These are phyloP conservation scores for Drosophila sechellia DNA, from an alignment of 1,140 invertebrate genomes.

Conservation along the genomic window DNA sequence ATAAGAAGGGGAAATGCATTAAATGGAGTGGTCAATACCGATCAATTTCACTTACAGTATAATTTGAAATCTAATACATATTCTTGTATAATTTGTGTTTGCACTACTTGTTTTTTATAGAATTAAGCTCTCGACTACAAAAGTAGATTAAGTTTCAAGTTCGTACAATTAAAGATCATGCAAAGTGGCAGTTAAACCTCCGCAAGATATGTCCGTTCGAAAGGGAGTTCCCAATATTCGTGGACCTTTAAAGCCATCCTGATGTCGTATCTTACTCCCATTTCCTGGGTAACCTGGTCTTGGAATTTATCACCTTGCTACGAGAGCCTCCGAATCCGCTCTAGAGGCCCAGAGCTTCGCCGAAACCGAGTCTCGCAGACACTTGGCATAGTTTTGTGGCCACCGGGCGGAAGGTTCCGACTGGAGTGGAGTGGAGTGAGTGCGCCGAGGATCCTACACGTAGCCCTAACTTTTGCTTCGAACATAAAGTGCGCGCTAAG, in stretches of 20 bases:
- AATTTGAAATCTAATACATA: conserved; percentile 1
- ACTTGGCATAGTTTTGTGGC: conserved; percentile 79
- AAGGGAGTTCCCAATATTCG: background rate
- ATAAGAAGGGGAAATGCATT: background rate
- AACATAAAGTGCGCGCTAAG: conserved; percentile 83
- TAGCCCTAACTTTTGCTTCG: conserved; percentile 83
- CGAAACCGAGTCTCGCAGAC: conserved; percentile 53
- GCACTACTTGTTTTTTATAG: too few species aligned
- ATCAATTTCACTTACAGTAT: conserved; percentile 23
- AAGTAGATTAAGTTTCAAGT: background rate
- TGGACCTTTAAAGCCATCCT: conserved; percentile 6
- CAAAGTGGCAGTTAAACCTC: background rate
- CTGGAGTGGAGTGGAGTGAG: background rate
- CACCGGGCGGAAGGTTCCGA: background rate
- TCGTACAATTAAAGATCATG: conserved; percentile 14
- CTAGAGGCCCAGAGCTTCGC: background rate
- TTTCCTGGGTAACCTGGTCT: conserved; percentile 14
- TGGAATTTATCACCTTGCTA: conserved; percentile 43
- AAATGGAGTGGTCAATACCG: conserved; percentile 1
- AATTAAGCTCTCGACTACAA: too few species aligned
- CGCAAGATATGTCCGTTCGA: conserved; percentile 2
- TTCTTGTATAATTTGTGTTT: too few species aligned
- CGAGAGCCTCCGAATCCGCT: conserved; percentile 20
- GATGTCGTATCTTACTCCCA: background rate
- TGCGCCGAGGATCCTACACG: conserved; percentile 52